These are phyloP conservation scores for Papilio polyxenes DNA, from an alignment of 1,140 invertebrate genomes.

Conservation along the genomic window DNA sequence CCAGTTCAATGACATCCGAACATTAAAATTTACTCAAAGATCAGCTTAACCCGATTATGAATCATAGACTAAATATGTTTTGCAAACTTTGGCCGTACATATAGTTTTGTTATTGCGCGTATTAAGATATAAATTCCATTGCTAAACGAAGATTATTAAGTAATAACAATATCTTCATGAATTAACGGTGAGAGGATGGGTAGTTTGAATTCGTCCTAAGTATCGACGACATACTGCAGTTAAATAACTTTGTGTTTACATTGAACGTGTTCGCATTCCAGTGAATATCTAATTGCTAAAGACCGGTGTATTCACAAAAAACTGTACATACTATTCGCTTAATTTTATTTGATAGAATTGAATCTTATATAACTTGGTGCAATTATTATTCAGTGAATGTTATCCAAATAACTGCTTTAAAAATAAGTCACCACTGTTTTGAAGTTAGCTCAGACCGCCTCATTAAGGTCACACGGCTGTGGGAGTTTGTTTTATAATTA, in stretches of 20 bases:
- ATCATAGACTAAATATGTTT: slow-evolving; percentile 39
- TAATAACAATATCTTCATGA: slow-evolving; percentile 39
- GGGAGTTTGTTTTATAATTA: slow-evolving; percentile 15
- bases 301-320: background rate
- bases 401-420: background rate
- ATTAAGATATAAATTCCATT: slow-evolving; percentile 39
- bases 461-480: slow-evolving; percentile 9
- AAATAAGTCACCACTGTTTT: background rate
- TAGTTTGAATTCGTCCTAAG: slow-evolving; percentile 27
- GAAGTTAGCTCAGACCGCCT: background rate
- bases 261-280: background rate
- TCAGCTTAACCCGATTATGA: slow-evolving; percentile 37
- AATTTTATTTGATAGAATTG: background rate
- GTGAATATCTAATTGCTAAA: background rate
- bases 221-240: slow-evolving; percentile 10
- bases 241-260: slow-evolving; percentile 4
- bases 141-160: slow-evolving; percentile 38
- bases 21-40: slow-evolving; percentile 41
- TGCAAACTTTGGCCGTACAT: slow-evolving; percentile 36
- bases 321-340: background rate
- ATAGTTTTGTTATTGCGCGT: slow-evolving; percentile 35
- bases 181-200: slow-evolving; percentile 26
- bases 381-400: background rate
- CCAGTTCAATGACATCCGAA: slow-evolving; percentile 41
- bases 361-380: background rate